Percentiles rank a stretch among this genome's conserved stretches.
These are phyloP conservation scores for Lasaia peninsularis DNA, from an alignment of 1,140 invertebrate genomes.

Conservation along the genomic window DNA sequence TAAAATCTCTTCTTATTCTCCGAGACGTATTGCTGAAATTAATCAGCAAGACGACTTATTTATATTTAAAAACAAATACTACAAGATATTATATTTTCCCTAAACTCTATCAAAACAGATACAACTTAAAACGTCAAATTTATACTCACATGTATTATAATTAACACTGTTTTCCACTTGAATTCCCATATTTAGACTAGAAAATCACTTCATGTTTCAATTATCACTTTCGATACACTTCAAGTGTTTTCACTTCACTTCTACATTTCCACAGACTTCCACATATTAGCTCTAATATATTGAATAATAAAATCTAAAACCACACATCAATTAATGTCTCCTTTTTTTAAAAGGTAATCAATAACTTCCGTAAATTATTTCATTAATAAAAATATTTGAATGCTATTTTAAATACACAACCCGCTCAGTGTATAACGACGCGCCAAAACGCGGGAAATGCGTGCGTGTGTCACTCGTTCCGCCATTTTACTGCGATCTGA, in stretches of 20 bases:
- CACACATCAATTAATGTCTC: not conserved
- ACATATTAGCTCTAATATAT: conserved; percentile 2
- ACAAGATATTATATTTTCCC: too few relatives aligned
- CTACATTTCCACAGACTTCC: conserved; percentile 8
- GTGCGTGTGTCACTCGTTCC: conserved; percentile 2
- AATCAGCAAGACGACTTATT: too few relatives aligned
- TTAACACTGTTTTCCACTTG: conserved; percentile 65
- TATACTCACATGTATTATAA: conserved; percentile 67
- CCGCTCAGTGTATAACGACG: not conserved
- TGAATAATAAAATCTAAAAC: conserved; percentile 7
- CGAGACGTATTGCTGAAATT: too few relatives aligned
- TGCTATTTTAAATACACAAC: conserved; percentile 6
- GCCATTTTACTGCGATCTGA: conserved; percentile 10
- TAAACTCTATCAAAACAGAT: too few relatives aligned
- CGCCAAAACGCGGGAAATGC: conserved; percentile 6
- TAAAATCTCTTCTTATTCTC: too few relatives aligned
- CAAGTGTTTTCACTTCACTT: conserved; percentile 34
- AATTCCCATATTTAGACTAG: conserved; percentile 58
- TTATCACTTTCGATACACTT: conserved; percentile 30
- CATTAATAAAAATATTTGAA: conserved; percentile 10
- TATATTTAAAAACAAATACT: too few relatives aligned
- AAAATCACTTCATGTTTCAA: conserved; percentile 36
- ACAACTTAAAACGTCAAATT: not conserved
- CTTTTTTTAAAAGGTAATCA: not conserved
- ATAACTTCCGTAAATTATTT: not conserved